Conservation (phyloP, 2,797 vertebrate species). For the Etheostoma perlongum region DNA sequence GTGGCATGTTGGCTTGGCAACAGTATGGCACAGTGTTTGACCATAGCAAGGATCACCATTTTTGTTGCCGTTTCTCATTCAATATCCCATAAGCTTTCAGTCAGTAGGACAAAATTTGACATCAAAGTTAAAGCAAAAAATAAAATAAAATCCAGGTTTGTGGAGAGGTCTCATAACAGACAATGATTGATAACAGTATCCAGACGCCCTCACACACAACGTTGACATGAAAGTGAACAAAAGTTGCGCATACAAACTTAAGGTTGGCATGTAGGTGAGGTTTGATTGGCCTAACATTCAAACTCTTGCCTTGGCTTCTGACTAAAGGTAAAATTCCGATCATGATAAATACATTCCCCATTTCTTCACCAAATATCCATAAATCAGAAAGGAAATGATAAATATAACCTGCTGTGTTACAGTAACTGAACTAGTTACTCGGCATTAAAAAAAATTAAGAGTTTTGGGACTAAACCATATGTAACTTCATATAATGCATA, state of each 20-base stretch:
- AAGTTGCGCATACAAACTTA: conserved; percentile 60
- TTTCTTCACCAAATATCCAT: conserved; percentile 52
- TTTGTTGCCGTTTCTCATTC: conserved; percentile 66
- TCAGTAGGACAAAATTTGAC: conserved; percentile 85
- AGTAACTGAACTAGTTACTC: conserved; percentile 55
- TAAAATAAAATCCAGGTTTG: conserved; percentile 53
- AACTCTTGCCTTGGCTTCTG: conserved; percentile 68
- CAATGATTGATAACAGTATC: conserved; percentile 63
- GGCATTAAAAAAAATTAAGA: conserved; percentile 30
- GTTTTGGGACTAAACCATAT: conserved; percentile 57
- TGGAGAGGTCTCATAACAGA: conserved; percentile 43
- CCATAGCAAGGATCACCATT: conserved; percentile 75
- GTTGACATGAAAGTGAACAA: conserved; percentile 55
- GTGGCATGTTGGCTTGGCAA: conserved; percentile 79
- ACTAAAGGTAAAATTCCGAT: conserved; percentile 56
- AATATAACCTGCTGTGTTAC: conserved; percentile 54
- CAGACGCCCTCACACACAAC: conserved; percentile 52
- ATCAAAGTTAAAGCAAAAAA: conserved; percentile 61
- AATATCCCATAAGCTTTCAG: conserved; percentile 77
- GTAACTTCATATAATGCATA: conserved; percentile 60
- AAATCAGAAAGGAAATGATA: conserved; percentile 53
- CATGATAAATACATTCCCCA: conserved; percentile 62
- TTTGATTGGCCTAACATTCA: conserved; percentile 72
- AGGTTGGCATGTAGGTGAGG: conserved; percentile 72
- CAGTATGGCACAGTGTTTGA: conserved; percentile 87